Evolutionary conservation across 2,888 invertebrate genomes (phyloP).

Genomic region (Troides oblongomaculatus): DNA sequence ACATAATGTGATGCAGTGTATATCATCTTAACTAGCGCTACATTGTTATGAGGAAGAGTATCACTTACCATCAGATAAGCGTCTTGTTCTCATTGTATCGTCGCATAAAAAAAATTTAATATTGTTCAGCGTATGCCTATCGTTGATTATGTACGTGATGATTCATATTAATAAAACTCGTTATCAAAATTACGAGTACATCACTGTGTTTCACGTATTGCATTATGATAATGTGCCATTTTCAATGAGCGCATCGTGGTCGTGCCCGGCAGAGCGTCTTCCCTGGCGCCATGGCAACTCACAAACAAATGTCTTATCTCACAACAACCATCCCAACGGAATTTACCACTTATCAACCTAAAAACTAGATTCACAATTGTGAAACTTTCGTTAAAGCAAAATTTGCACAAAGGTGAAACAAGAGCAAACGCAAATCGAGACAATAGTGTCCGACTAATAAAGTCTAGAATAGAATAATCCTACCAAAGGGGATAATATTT

Average conservation of each 20-base stretch:
- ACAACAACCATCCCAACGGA: background rate
- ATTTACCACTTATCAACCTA: background rate
- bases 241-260: constrained; percentile 61
- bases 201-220: constrained; percentile 69
- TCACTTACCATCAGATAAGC: too few relatives aligned
- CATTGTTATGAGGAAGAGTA: too few relatives aligned
- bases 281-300: constrained; percentile 52
- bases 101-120: too few relatives aligned
- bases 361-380: constrained; percentile 5
- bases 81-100: too few relatives aligned
- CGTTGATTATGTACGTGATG: background rate
- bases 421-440: constrained; percentile 42
- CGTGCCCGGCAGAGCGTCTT: constrained; percentile 53
- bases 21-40: too few relatives aligned
- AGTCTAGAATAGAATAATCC: constrained; percentile 41
- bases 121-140: background rate
- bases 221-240: constrained; percentile 77
- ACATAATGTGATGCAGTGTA: too few relatives aligned
- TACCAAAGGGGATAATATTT: constrained; percentile 47
- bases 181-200: constrained; percentile 48
- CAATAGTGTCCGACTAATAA: constrained; percentile 42
- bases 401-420: constrained; percentile 41
- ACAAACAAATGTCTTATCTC: constrained; percentile 10
- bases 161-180: constrained; percentile 1
- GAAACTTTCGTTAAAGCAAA: constrained; percentile 30